phyloP scores from a whole-genome alignment of 2,797 vertebrate genomes.

The Hoplostethus atlanticus region DNA sequence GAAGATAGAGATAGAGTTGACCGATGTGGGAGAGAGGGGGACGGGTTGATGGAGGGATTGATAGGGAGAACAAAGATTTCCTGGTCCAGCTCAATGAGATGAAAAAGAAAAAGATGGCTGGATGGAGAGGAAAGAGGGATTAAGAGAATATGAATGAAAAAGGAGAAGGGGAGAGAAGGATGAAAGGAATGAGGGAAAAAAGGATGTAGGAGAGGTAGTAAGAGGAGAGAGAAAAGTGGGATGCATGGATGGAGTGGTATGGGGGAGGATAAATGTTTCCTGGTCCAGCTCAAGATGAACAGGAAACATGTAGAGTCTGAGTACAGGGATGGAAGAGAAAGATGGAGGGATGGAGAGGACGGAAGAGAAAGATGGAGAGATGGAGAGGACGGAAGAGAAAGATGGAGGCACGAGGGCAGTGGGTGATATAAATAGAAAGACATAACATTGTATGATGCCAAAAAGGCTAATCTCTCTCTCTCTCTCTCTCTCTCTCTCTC shows the following conservation, averaged over 20 bases:
- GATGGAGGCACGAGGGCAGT: no score
- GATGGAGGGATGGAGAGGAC: not conserved
- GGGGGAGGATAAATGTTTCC: no score
- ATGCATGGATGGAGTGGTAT: no score
- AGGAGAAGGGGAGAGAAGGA: no score
- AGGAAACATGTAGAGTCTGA: not conserved
- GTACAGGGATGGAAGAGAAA: not conserved
- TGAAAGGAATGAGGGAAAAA: no score
- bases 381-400: not conserved
- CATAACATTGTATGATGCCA: not conserved
- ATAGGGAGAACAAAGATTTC: not conserved
- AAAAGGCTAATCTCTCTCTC: not conserved
- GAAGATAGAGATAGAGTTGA: no score
- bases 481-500: not conserved
- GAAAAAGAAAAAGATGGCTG: no score
- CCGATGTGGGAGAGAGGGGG: not conserved
- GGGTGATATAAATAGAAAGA: not conserved
- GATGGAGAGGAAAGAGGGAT: no score
- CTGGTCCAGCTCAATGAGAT: no score
- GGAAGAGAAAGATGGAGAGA: not conserved
- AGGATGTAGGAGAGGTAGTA: no score
- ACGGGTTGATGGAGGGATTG: not conserved
- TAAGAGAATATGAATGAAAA: no score
- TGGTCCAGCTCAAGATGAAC: not conserved
- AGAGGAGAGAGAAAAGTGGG: no score